Evolutionary conservation across 1,140 invertebrate species (phyloP), one percentile per base, ranked within the genome.

Genomic region (Streblospio benedicti): DNA sequence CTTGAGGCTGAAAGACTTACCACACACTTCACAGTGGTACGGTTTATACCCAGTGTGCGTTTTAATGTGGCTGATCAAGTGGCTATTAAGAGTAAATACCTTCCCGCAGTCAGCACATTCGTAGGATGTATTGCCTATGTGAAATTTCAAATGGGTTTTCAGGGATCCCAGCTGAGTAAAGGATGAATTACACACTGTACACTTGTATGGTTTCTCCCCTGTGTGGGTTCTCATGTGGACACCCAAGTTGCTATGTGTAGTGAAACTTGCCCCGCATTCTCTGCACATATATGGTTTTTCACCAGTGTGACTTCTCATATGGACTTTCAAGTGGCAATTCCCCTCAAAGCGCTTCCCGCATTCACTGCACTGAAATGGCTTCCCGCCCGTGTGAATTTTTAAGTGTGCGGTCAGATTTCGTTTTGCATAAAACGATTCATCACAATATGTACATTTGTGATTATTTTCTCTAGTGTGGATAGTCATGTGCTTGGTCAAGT

Each of bases 231-330:
- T 82, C 70, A 97, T 81, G 78, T 99, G 97, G 0, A 96, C 99
- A 79, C 99, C 99, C 47, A 99, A 81, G 79, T 99, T 99, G 12
- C 93, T 96, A 0, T 95, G 98, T 41, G 91, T 95, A 59, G 91
- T 95, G 80, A 99, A 99, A 65, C 71, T 92, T 81, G 97, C 97
- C 47, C 87, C 88, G 78, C 94, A 98, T 2, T 50, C n/a, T 16
- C 52, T 31, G 58, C 68, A 70, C 23, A 53, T 53, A 49, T 65
- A 67, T n/a, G 68, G 63, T 25, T 63, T 54, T 49, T 67, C 62
- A 14, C 64, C 65, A 2, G 60, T 67, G 47, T 69, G 65, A 51
- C 32, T 59, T 23, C 67, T 51, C 50, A 64, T 65, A 54, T 74
- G 72, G 27, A 59, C 60, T 14, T 63, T 67, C 6, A 72, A 47